Base-by-base conservation (phyloP, 2,888 invertebrate genomes). In the Pollenia angustigena region DNA sequence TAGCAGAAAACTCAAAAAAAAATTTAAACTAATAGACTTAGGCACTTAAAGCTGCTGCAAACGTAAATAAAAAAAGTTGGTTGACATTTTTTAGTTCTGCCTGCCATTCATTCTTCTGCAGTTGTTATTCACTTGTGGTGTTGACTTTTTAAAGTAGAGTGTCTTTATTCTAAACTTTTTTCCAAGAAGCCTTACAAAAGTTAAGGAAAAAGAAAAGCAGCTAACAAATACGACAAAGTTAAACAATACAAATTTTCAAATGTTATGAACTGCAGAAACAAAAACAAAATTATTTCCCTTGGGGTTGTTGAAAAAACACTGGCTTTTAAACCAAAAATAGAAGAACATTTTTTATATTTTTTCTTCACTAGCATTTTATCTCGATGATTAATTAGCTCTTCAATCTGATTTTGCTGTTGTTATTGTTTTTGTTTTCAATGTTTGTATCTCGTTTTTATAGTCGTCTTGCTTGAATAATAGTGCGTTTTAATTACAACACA, bases 401-500 rank as follows among this genome's bases (percentile, higher is more conserved):
- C n/a, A 23, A 23, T 48, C n/a, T 18, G 10, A 32, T 72, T 58
- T n/a, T 32, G 14, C n/a, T 46, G 8, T 64, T 46, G 9, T 7
- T 52, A 7, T 1, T 50, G 18, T 50, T 32, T n/a, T 32, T 50
- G 32, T 68, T 50, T n/a, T 50, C 32, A 32, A 11, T 60, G 7
- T 46, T 46, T 66, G 48, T 18, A 66, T 76, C 23, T n/a, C 0
- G 12, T 11, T 62, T 18, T 46, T 3, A 23, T 66, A 3, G 3
- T 40, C 2, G 42, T 69, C 42, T 56, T 9, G 8, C 40, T 48
- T 56, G 10, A 32, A 66, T 40, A 66, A 64, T 68, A 10, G 23
- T 16, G 23, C 32, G 68, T 71, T 78, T 32, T 74, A 79, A 66
- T 79, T 79, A 68, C 56, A 42, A 14, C 14, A 14, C 14, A 76